These are phyloP conservation scores for Drosophila sp. DNA, from an alignment of 1,140 invertebrate genomes.

Conservation along the genomic window DNA sequence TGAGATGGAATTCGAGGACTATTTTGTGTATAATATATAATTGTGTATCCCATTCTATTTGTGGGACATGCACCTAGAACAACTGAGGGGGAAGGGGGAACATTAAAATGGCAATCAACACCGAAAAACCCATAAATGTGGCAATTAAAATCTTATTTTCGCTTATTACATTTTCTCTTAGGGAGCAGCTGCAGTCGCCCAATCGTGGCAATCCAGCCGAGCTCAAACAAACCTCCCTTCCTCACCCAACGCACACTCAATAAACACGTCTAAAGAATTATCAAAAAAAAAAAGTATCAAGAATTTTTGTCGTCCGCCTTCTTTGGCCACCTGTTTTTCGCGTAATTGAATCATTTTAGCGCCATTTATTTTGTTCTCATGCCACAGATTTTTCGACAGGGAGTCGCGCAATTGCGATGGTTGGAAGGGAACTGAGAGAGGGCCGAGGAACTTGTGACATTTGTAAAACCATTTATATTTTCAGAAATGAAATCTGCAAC, in stretches of 20 bases:
- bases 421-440: not conserved
- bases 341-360: conserved; percentile 81
- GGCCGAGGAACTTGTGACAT: conserved; percentile 51
- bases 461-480: conserved; percentile 80
- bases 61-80: not conserved
- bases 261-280: conserved; percentile 75
- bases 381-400: conserved; percentile 21
- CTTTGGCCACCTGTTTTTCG: conserved; percentile 70
- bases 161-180: conserved; percentile 66
- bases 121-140: conserved; percentile 58
- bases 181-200: conserved; percentile 52
- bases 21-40: not conserved
- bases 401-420: not conserved
- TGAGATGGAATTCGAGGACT: not conserved
- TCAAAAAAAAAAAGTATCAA: conserved; percentile 42
- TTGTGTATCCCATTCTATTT: not conserved
- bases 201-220: no score
- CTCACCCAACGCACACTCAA: conserved; percentile 33
- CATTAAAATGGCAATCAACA: conserved; percentile 66
- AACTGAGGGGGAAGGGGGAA: not conserved
- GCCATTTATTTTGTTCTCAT: conserved; percentile 74
- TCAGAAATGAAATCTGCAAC: conserved; percentile 64
- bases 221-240: not conserved
- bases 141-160: conserved; percentile 81
- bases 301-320: conserved; percentile 63